Base-by-base conservation (phyloP, 2,113 vertebrate species). In the Pandion haliaetus region DNA sequence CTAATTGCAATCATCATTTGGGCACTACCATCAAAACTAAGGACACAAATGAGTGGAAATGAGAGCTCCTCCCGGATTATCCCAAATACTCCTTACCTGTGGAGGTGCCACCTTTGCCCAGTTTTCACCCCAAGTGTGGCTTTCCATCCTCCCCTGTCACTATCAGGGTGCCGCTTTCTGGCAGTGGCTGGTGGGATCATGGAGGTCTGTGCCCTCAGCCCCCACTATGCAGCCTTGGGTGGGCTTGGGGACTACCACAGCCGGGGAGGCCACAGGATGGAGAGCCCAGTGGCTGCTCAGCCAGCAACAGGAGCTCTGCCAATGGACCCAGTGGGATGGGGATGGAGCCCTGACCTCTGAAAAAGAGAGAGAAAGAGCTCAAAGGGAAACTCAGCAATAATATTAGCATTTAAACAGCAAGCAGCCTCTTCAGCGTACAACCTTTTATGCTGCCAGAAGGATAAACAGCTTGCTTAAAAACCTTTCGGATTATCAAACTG, bases 51-150 rank as follows among this genome's bases (percentile, higher is more conserved):
- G 24, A 14, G 23, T 23, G 29, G 38, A 71, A 62, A 47, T 2
- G 8, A 59, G 65, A 90, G 45, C 36, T 49, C 50, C 79, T 34
- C 52, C 36, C 78, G 26, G 26, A 34, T 58, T 58, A 79, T 40
- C 45, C 55, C 29, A 44, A 52, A 16, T 34, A 19, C 1, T 57
- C 50, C 26, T 66, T 44, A 14, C 36, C 26, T 38, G 5, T 13
- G 26, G 63, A 89, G 24, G 36, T 47, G 36, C 52, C 7, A 3
- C 36, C n/a, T 76, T 42, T 47, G 9, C 42, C 40, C 40, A 16
- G 14, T 7, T 91, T 92, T 54, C 1, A 1, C 5, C 20, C 29
- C 25, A 31, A 32, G 14, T 0, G 0, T 25, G 23, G 28, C 58
- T 83, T 65, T 52, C 38, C 29, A 7, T 38, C 34, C 14, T 50